Evolutionary conservation across 2,113 vertebrate genomes (phyloP).

Genomic region (Amphiprion percula): DNA sequence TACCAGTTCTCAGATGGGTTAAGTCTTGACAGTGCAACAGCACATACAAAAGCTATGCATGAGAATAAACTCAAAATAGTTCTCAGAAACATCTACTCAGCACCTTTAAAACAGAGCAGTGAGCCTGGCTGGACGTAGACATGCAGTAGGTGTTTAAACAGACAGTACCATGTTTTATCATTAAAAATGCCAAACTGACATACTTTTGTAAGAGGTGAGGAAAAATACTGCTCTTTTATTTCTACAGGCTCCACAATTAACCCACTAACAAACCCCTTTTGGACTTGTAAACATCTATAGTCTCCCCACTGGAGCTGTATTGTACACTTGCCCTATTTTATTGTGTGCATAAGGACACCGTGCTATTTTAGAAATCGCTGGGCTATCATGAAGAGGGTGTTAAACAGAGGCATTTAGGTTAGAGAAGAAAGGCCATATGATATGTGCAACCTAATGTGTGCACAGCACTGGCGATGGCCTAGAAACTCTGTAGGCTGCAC

Average conservation of each 20-base stretch:
- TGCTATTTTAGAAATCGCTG: slow-evolving; percentile 56
- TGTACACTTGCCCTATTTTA: slow-evolving; percentile 20
- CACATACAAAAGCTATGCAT: slow-evolving; percentile 12
- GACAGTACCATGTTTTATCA: background rate
- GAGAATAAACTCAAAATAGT: slow-evolving; percentile 20
- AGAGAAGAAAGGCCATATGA: slow-evolving; percentile 25
- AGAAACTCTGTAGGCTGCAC: slow-evolving; percentile 2
- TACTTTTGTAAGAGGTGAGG: background rate
- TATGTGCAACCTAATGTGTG: slow-evolving; percentile 11
- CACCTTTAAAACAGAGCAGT: background rate
- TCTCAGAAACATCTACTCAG: background rate
- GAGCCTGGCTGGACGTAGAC: background rate
- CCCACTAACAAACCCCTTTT: background rate
- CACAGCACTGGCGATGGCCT: slow-evolving; percentile 22
- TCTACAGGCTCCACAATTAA: background rate
- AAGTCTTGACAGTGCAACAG: slow-evolving; percentile 16
- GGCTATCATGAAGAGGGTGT: slow-evolving; percentile 40
- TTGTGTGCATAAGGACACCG: slow-evolving; percentile 9
- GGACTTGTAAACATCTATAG: slow-evolving; percentile 10
- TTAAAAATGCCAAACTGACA: background rate
- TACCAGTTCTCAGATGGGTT: slow-evolving; percentile 31
- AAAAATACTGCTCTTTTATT: background rate
- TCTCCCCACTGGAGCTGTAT: slow-evolving; percentile 11
- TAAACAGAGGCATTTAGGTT: slow-evolving; percentile 30
- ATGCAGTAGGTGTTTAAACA: background rate